These are phyloP conservation scores for Calypte anna DNA, from an alignment of 2,113 vertebrate species.

Conservation along the genomic window DNA sequence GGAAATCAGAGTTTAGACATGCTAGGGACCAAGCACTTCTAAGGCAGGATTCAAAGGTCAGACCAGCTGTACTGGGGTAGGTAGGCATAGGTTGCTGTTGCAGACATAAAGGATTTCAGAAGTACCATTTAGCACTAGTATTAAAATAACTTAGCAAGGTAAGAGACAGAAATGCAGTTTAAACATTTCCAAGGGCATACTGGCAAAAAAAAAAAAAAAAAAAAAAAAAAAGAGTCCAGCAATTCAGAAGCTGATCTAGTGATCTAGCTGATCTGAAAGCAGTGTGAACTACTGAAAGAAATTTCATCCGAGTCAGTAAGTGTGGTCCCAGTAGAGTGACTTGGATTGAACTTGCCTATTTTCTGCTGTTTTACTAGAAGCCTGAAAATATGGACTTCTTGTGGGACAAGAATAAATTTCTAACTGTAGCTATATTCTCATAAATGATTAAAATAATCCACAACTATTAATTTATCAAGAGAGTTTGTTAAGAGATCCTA, in stretches of 20 bases:
- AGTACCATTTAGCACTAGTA: neutral
- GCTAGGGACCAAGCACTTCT: neutral
- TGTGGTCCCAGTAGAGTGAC: neutral
- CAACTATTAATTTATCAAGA: slow-evolving; percentile 15
- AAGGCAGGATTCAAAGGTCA: neutral
- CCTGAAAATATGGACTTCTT: neutral
- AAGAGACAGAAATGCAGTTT: neutral
- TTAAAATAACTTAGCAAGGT: neutral
- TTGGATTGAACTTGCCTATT: neutral
- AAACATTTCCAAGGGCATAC: neutral
- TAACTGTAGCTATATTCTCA: neutral
- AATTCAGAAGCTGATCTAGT: neutral
- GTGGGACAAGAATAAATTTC: neutral
- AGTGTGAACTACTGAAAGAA: neutral
- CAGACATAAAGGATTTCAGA: neutral
- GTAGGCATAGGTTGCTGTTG: neutral
- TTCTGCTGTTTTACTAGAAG: neutral
- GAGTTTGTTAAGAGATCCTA: neutral
- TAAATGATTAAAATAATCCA: slow-evolving; percentile 14
- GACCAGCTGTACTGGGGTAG: neutral
- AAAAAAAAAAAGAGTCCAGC: neutral
- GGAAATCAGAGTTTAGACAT: neutral
- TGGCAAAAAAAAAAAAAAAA: neutral
- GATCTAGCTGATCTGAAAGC: neutral
- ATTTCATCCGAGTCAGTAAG: neutral